Conservation (phyloP, 1,140 invertebrate genomes). For the Drosophila gunungcola region DNA sequence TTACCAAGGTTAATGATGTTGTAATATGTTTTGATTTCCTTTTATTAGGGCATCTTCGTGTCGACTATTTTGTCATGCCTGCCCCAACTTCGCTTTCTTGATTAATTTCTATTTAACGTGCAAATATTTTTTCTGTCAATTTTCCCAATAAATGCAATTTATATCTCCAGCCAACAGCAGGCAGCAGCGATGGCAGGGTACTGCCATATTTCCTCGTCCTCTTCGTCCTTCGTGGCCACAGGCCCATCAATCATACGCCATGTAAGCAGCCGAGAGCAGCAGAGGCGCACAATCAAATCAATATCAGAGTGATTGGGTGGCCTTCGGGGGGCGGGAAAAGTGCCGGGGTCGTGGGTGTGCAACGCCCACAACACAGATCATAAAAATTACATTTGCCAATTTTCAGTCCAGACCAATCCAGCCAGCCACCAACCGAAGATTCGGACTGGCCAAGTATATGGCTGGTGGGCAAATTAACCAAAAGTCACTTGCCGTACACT, state of each 20-base stretch:
- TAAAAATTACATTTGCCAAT: conserved; percentile 70
- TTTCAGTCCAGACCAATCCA: conserved; percentile 30
- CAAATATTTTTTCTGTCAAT: conserved; percentile 74
- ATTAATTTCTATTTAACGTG: conserved; percentile 76
- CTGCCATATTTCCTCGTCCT: conserved; percentile 55
- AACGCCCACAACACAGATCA: conserved; percentile 43
- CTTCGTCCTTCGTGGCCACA: conserved; percentile 42
- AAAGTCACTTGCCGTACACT: conserved; percentile 41
- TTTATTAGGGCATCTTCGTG: neutral
- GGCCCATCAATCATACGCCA: conserved; percentile 80
- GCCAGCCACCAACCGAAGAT: conserved; percentile 29
- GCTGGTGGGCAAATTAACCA: conserved; percentile 48
- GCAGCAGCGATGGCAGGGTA: conserved; percentile 37
- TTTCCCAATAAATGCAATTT: conserved; percentile 70
- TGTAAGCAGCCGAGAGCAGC: conserved; percentile 55
- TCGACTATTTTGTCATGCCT: neutral
- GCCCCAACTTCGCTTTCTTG: conserved; percentile 11
- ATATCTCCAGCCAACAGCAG: conserved; percentile 32
- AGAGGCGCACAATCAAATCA: conserved; percentile 65
- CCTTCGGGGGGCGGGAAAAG: conserved; percentile 14
- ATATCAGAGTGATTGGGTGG: conserved; percentile 29
- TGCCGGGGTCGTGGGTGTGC: conserved; percentile 6
- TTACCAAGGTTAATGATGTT: neutral
- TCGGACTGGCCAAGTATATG: conserved; percentile 5
- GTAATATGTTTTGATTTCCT: neutral